Evolutionary conservation across 1,140 invertebrate genomes (phyloP).

Genomic region (Trichonephila inaurata): DNA sequence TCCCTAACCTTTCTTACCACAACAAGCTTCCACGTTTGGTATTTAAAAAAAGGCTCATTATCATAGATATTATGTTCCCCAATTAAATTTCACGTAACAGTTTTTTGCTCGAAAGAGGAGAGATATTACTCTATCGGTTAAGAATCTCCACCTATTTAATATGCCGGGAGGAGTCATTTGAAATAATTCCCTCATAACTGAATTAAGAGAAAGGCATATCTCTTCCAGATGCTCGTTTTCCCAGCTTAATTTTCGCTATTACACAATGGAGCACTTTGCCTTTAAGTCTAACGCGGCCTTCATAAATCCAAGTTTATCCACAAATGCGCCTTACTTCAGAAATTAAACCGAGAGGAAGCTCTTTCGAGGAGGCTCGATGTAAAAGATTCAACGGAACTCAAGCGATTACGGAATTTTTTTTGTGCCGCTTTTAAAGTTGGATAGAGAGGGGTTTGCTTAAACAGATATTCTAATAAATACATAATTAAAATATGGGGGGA

Average conservation of each 20-base stretch:
- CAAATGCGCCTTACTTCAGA: background rate
- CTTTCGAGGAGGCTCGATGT: background rate
- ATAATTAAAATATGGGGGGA: background rate
- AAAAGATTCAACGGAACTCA: background rate
- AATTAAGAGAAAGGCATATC: background rate
- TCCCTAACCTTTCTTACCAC: background rate
- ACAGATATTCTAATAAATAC: background rate
- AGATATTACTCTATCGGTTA: background rate
- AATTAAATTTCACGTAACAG: background rate
- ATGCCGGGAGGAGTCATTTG: background rate
- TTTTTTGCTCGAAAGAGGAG: background rate
- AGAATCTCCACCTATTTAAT: background rate
- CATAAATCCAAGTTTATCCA: slow-evolving; percentile 24
- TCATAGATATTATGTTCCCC: slow-evolving; percentile 10
- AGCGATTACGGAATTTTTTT: background rate
- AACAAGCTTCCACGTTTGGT: background rate
- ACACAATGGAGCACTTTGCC: background rate
- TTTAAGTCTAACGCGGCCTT: background rate
- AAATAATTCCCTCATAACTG: slow-evolving; percentile 36
- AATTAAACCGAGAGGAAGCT: background rate
- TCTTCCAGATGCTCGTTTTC: slow-evolving; percentile 22
- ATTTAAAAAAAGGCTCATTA: background rate
- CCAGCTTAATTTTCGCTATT: slow-evolving; percentile 35
- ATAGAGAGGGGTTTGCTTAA: background rate
- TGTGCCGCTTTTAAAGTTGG: background rate